Percentiles rank a stretch among this genome's conserved stretches.
phyloP scores from a whole-genome alignment of 30 jellyfish, hydroid and myxozoan species.

The Pelagia noctiluca region DNA sequence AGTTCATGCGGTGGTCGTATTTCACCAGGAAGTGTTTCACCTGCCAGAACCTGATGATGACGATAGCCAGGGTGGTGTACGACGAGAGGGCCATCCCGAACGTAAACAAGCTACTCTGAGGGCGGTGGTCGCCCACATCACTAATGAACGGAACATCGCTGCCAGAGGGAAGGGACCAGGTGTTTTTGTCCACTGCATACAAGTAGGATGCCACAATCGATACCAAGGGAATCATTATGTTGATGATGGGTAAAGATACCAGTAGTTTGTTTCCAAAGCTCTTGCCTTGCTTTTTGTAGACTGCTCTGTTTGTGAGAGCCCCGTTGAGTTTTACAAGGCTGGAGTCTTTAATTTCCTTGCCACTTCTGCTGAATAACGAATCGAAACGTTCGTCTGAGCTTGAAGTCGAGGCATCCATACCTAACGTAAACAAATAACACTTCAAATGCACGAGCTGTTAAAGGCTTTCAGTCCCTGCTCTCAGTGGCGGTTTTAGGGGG shows the following conservation, averaged over 20 bases:
- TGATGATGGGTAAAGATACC: conserved; percentile 48
- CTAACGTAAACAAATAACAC: too few species aligned
- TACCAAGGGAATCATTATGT: conserved; percentile 10
- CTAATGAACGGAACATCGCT: conserved; percentile 61
- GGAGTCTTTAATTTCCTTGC: too few species aligned
- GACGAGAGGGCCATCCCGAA: conserved; percentile 53
- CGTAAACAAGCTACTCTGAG: conserved; percentile 73
- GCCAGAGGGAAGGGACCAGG: conserved; percentile 10
- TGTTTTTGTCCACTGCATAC: conserved; percentile 19
- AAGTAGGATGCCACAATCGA: conserved; percentile 32
- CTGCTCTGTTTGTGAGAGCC: neutral
- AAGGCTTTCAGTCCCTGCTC: too few species aligned
- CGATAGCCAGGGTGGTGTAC: conserved; percentile 27
- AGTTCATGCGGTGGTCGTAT: conserved; percentile 29
- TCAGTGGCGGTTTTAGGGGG: too few species aligned
- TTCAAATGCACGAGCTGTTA: too few species aligned
- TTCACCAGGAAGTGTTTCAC: conserved; percentile 59
- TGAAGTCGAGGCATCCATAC: too few species aligned
- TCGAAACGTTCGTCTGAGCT: too few species aligned
- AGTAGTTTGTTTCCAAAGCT: conserved; percentile 60
- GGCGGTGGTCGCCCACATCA: conserved; percentile 64
- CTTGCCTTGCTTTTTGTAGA: conserved; percentile 15
- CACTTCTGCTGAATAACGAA: neutral
- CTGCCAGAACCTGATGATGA: conserved; percentile 63
- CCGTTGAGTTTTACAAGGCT: neutral